These are phyloP conservation scores for Stenichneumon culpator DNA, from an alignment of 2,888 invertebrate genomes.

Conservation along the genomic window DNA sequence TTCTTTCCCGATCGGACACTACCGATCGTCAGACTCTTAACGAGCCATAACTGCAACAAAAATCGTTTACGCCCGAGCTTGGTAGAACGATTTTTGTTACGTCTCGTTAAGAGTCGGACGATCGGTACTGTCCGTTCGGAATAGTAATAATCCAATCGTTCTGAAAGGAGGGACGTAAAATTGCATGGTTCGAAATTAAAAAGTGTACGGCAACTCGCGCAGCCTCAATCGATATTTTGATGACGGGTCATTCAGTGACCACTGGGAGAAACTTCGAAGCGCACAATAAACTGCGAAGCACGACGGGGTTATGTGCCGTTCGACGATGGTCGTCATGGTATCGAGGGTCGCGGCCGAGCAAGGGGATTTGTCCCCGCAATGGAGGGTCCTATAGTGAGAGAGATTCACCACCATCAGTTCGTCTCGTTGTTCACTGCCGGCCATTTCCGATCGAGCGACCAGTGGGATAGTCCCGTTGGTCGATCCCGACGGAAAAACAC, in stretches of 20 bases:
- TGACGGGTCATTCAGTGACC: slow-evolving; percentile 45
- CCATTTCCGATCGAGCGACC: slow-evolving; percentile 67
- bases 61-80: no score
- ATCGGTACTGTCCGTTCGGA: no score
- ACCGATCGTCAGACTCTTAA: no score
- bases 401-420: slow-evolving; percentile 40
- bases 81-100: no score
- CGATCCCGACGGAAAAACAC: slow-evolving; percentile 51
- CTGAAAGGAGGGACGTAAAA: neutral
- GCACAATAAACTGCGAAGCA: slow-evolving; percentile 12
- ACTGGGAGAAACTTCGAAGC: slow-evolving; percentile 55
- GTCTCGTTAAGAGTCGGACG: no score
- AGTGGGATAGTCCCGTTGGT: slow-evolving; percentile 33
- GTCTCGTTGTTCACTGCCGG: slow-evolving; percentile 61
- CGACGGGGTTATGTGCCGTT: slow-evolving; percentile 28
- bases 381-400: slow-evolving; percentile 60
- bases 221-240: slow-evolving; percentile 36
- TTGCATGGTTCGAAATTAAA: slow-evolving; percentile 6
- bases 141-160: neutral
- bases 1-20: no score
- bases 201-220: neutral
- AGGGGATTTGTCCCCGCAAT: slow-evolving; percentile 50
- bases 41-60: no score
- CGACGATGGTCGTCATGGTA: slow-evolving; percentile 70
- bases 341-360: slow-evolving; percentile 55